A percentile compares a stretch with the other conserved stretches of the same genome.
Conservation (phyloP, 1,140 invertebrate genomes). For the Drosophila suzukii region DNA sequence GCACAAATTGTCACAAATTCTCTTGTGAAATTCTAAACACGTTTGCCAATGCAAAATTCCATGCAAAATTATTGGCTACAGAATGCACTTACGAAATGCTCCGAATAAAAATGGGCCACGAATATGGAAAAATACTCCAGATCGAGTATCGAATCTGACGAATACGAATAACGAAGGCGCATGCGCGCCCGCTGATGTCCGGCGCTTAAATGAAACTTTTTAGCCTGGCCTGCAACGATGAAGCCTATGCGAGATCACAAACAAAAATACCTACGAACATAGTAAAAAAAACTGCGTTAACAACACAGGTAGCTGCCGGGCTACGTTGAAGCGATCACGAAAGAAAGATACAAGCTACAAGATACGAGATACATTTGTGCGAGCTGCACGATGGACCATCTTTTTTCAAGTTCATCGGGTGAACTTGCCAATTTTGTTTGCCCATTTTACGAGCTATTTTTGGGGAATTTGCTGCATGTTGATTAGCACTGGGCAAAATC, state of each 20-base stretch:
- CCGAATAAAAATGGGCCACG: conserved; percentile 10
- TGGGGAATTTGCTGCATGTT: conserved; percentile 45
- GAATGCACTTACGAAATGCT: conserved; percentile 71
- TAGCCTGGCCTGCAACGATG: conserved; percentile 56
- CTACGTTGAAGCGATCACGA: conserved; percentile 63
- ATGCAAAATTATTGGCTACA: conserved; percentile 4
- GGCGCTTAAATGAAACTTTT: conserved; percentile 62
- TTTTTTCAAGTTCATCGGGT: conserved; percentile 71
- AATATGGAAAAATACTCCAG: conserved; percentile 13
- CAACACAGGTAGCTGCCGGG: conserved; percentile 64
- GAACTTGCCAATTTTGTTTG: conserved; percentile 74
- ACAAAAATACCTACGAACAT: background rate
- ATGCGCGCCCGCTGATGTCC: conserved; percentile 74
- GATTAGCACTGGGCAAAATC: conserved; percentile 38
- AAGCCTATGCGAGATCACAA: conserved; percentile 53
- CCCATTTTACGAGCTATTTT: conserved; percentile 61
- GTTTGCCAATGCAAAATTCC: conserved; percentile 39
- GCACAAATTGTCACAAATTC: conserved; percentile 1
- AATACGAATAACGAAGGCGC: conserved; percentile 30
- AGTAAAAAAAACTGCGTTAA: conserved; percentile 17
- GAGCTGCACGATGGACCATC: conserved; percentile 21
- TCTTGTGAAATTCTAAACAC: conserved; percentile 74
- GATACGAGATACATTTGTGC: conserved; percentile 15
- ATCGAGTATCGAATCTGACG: conserved; percentile 30
- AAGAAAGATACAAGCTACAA: conserved; percentile 12